Base-by-base conservation (phyloP, 1,140 invertebrate genomes). In the Trichogramma pretiosum region DNA sequence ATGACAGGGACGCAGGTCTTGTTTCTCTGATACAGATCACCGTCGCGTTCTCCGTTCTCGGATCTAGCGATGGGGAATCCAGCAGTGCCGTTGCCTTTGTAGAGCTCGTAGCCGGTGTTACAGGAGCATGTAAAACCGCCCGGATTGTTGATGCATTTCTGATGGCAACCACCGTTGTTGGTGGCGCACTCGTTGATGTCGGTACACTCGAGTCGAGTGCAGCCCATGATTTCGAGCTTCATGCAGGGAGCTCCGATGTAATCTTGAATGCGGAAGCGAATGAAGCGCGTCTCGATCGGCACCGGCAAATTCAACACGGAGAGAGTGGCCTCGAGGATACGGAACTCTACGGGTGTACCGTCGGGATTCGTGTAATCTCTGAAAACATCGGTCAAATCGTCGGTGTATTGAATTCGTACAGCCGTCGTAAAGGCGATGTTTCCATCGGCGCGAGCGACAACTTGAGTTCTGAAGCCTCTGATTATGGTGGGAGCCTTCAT, bases 1-100 rank as follows among this genome's bases (percentile, higher is more conserved):
- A 92, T 90, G 3, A 93, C 77, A 0, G 88, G 86, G 24, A 97
- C 92, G 68, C 92, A 96, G 14, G 92, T 94, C 73, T 97, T 96
- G 64, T 97, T 97, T 51, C 88, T 77, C 64, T 93, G 84, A 66
- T 88, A 90, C 2, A 82, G 76, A 68, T 98, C 93, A 3, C 89
- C 88, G 61, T 93, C 87, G 54, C 87, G 73, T 53, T 83, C 71
- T 7, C 95, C 95, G 48, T 80, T 84, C 76, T 98, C 95, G 10
- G 80, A 82, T 50, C 73, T 72, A 58, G 87, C 85, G 53, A 98
- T 80, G 19, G 70, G 60, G 55, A 84, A 96, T n/a, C 89, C 91
- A 53, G 89, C 88, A 2, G 93, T 98, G 17, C 93, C 93, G 63
- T 97, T 93, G 24, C 78, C 67, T 14, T 80, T 80, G 66, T 90